Base-by-base conservation (phyloP, 2,113 vertebrate genomes). In the Meles meles region DNA sequence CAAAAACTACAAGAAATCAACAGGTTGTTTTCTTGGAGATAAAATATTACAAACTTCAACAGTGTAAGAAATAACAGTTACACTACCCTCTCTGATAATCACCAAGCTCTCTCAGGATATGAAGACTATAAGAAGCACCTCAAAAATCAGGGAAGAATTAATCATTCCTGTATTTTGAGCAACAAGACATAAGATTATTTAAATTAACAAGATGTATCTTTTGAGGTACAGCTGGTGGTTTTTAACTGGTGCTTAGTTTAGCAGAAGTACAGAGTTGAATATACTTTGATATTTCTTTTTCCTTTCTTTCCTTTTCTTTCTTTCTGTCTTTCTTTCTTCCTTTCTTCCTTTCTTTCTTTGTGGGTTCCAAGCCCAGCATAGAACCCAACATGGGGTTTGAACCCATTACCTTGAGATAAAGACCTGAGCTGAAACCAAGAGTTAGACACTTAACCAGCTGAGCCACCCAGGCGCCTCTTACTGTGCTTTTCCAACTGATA, bases 401-500 rank as follows among this genome's bases (percentile, higher is more conserved):
- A n/a, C 17, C 14, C 17, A n/a, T 34, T 18, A 69, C 34, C 17
- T n/a, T 69, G 65, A 69, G 34, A 20, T n/a, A n/a, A n/a, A 20
- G 65, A n/a, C 17, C 34, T 69, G 65, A 69, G 8, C 67, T 69
- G 67, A 69, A 69, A 69, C 67, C 67, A 69, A 69, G 67, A 69
- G 34, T 69, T 69, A 17, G 67, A 37, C n/a, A 10, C 65, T 69
- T 69, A 69, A 69, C 15, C 67, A 37, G 3, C 34, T 37, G 34
- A 69, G 67, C 67, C 18, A 69, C 34, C 18, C 67, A 69, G 34
- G 34, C 0, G 0, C 34, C 7, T n/a, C 17, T 77, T 71, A 69
- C 18, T 71, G 11, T 92, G 59, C 23, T 92, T 79, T 95, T 96
- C 52, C n/a, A 69, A 61, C 3, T 79, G 69, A 77, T 44, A 84